Evolutionary conservation across 23 tunicate genomes (phyloP), one percentile per base, ranked within the genome.

Genomic region (Halocynthia aurantium): DNA sequence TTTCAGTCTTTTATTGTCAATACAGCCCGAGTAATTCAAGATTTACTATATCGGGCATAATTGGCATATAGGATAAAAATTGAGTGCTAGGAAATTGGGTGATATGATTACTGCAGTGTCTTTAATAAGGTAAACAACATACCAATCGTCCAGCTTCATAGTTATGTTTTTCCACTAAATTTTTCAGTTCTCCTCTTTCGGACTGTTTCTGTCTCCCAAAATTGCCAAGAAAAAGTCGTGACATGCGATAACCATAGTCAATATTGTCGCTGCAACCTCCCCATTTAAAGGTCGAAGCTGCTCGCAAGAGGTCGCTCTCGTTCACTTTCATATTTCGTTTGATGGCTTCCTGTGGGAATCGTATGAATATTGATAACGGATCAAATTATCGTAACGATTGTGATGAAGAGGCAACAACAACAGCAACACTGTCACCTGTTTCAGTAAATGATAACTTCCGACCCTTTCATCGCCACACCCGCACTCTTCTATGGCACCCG

Each of bases 241-340:
- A 73, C 51, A 84, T 76, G 5, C 22, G 17, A 6, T 69, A 52
- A 21, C 95, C 95, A 54, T 78, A 88, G 52, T 69, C 84, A 7
- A 88, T 50, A 18, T 83, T 70, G 70, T 88, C 95, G 7, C 79
- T 40, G 76, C 95, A 88, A 7, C 81, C 95, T 21, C 82, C 85
- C 88, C 85, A 83, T 7, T 88, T 70, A 67, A 88, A 81, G 20
- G 79, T 58, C 9, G 75, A 78, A 6, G 88, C 95, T 6, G 76
- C 82, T 19, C 69, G 52, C 17, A 68, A 50, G 17, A 88, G 71
- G 22, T 73, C 60, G 7, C 19, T 82, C 49, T 78, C 82, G 69
- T 57, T 78, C 6, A 84, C 66, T 13, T 87, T 79, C 7, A 60
- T 62, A 61, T 78, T 75, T 9, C 73, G 69, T 61, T 84, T 83